These are phyloP conservation scores for Nephrocerus scutellatus DNA, from an alignment of 2,888 invertebrate genomes.

Conservation along the genomic window DNA sequence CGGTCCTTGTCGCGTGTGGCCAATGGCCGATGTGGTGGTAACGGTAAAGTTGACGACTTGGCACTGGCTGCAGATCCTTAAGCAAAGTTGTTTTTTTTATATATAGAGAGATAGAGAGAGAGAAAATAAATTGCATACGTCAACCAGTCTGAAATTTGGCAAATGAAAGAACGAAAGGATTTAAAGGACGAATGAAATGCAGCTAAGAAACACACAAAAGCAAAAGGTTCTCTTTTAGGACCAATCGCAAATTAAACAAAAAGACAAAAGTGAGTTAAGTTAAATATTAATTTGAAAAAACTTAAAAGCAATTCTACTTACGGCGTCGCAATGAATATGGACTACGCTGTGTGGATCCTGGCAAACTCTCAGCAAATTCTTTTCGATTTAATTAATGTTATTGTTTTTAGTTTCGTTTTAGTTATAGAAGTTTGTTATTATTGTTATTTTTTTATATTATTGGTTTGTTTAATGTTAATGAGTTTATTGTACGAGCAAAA, in stretches of 20 bases:
- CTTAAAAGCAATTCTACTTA: slow-evolving; percentile 53
- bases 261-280: no score
- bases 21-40: slow-evolving; percentile 63
- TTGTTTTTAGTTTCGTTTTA: slow-evolving; percentile 4
- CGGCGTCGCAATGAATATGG: slow-evolving; percentile 78
- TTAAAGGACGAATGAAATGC: slow-evolving; percentile 8
- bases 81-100: slow-evolving; percentile 14
- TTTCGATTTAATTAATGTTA: slow-evolving; percentile 30
- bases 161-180: slow-evolving; percentile 10
- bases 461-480: slow-evolving; percentile 9
- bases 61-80: slow-evolving; percentile 62
- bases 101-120: slow-evolving; percentile 3
- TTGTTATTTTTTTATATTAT: slow-evolving; percentile 8
- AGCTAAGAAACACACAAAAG: slow-evolving; percentile 14
- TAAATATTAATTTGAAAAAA: no score
- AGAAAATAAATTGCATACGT: slow-evolving; percentile 1
- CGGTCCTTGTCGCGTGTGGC: slow-evolving; percentile 55
- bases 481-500: slow-evolving; percentile 12
- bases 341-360: slow-evolving; percentile 76
- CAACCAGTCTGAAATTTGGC: no score
- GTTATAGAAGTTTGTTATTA: slow-evolving; percentile 14
- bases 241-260: slow-evolving; percentile 3
- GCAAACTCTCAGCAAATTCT: slow-evolving; percentile 84
- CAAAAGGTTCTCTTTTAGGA: slow-evolving; percentile 1
- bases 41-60: slow-evolving; percentile 75